phyloP scores from a whole-genome alignment of 1,140 invertebrate genomes.

The Heliconius hermathena region DNA sequence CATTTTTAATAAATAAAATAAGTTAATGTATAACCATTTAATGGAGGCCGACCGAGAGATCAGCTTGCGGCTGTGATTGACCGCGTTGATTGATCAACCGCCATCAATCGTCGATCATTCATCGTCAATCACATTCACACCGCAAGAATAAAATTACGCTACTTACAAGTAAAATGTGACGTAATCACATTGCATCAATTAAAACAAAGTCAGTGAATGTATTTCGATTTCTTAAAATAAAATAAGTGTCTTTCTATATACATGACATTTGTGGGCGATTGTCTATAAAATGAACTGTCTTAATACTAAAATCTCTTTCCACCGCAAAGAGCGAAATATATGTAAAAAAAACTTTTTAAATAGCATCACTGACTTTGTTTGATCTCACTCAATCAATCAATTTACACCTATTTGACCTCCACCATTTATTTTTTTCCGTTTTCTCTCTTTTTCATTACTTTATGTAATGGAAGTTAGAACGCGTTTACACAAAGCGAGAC shows the following conservation, averaged over 20 bases:
- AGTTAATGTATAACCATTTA: slow-evolving; percentile 33
- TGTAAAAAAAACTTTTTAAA: neutral
- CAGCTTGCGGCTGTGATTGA: slow-evolving; percentile 18
- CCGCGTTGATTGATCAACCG: neutral
- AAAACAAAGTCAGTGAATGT: neutral
- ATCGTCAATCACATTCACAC: neutral
- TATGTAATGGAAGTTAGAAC: neutral
- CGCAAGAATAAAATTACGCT: slow-evolving; percentile 9
- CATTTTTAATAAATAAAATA: slow-evolving; percentile 18
- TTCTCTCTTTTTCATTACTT: neutral
- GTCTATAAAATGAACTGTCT: neutral
- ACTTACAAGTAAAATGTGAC: slow-evolving; percentile 7
- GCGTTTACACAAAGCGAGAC: neutral
- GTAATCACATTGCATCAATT: neutral
- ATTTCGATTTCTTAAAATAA: neutral
- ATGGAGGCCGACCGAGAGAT: slow-evolving; percentile 32
- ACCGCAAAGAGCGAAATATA: neutral
- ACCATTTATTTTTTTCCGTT: neutral
- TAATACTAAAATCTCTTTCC: neutral
- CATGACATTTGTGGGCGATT: neutral
- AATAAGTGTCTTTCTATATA: neutral
- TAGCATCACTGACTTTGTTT: neutral
- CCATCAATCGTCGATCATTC: neutral
- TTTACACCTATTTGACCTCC: neutral
- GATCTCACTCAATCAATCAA: neutral